Base-by-base conservation (phyloP, 2,888 invertebrate genomes). In the Lysandra bellargus region DNA sequence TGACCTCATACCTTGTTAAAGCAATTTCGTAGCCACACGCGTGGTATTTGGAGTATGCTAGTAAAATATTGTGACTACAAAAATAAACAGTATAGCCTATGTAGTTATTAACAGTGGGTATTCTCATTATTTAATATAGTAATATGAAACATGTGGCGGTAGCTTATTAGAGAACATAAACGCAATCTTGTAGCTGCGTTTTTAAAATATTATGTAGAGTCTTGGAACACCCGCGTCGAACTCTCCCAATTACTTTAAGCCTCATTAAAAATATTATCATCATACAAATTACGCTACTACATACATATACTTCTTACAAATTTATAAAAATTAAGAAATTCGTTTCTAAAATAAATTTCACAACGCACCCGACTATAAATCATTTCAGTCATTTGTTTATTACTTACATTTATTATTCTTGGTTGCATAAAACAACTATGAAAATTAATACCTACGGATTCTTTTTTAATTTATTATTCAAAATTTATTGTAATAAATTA, bases 381-480 rank as follows among this genome's bases (percentile, higher is more conserved):
- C 40, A 74, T 44, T 74, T 44, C 44, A 23, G 40, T 44, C 9
- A 44, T 74, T 74, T 74, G 74, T 74, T 44, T 74, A 23, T 74
- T 74, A 44, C 40, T 40, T n/a, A 74, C 44, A 44, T 74, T 74
- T 74, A 44, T 74, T 74, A 74, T 74, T 74, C 12, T 74, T 44
- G 9, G 74, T 74, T 74, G 74, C 44, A 74, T 74, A 74, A 40
- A 74, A 74, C 40, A 74, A 74, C 40, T 9, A 74, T 74, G 40
- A 44, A 74, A 40, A n/a, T 74, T 44, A 74, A 74, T 44, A 74
- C 74, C 69, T 69, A 37, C 23, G 9, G n/a, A 44, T 44, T 17
- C 9, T 44, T 73, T 74, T 44, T 23, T 44, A 73, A 74, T 44
- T 44, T 74, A 44, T 44, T 23, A 44, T 44, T 74, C 44, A 74